phyloP scores from a whole-genome alignment of 2,888 invertebrate genomes.

The Tetramorium bicarinatum region DNA sequence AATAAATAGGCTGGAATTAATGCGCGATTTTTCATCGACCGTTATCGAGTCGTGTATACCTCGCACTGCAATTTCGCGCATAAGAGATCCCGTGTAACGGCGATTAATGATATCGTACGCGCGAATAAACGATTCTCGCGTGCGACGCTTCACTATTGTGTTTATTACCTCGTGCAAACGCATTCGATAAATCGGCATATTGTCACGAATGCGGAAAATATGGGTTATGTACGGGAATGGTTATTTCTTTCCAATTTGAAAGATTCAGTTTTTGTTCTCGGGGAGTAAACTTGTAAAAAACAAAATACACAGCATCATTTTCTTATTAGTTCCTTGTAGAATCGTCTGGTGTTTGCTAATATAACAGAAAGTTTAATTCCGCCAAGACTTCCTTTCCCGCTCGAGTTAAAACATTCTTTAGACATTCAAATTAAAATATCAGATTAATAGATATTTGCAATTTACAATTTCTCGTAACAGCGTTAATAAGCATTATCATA shows the following conservation, averaged over 20 bases:
- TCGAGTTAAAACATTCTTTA: background rate
- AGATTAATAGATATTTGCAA: conserved; percentile 4
- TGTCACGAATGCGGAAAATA: conserved; percentile 7
- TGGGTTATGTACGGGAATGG: background rate
- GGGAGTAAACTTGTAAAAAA: background rate
- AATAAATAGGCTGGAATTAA: conserved; percentile 58
- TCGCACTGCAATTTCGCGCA: conserved; percentile 47
- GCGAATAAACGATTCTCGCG: conserved; percentile 41
- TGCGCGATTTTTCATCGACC: conserved; percentile 52
- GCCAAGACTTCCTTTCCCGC: background rate
- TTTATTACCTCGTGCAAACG: conserved; percentile 23
- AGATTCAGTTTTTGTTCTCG: background rate
- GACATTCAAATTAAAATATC: conserved; percentile 22
- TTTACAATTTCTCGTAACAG: background rate
- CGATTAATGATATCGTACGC: conserved; percentile 52
- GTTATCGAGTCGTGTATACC: conserved; percentile 48
- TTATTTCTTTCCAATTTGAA: background rate
- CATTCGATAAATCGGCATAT: conserved; percentile 51
- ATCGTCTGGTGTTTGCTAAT: background rate
- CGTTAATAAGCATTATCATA: conserved; percentile 25
- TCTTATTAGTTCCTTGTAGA: too few species aligned
- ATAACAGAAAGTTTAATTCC: background rate
- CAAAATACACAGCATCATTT: background rate
- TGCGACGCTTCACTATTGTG: conserved; percentile 35
- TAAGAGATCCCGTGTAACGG: conserved; percentile 45